Evolutionary conservation across 2,797 vertebrate species (phyloP), one percentile per base, ranked within the genome.

Genomic region (Potorous gilbertii): DNA sequence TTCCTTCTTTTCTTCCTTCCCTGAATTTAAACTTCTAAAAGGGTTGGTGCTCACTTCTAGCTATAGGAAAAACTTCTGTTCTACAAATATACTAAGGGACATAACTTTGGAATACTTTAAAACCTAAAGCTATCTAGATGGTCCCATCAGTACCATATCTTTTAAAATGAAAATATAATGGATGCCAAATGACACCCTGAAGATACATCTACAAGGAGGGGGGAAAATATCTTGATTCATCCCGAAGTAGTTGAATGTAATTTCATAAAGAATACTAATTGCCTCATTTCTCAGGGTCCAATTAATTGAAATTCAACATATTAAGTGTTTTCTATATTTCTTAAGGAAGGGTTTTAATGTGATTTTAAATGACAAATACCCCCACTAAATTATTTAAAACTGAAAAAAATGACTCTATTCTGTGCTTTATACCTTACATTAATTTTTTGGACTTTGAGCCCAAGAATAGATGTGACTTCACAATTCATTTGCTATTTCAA

Each of bases 401-500:
- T 90, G 8, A 34, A 55, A 90, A 52, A 90, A 18, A 54, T n/a
- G 28, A 95, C 59, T 93, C 54, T 46, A 90, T 90, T 90, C 34
- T 34, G 62, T 50, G 40, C 2, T 87, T 54, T n/a, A 50, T 29
- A 59, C 56, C 18, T 24, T 91, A 54, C 27, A 74, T 1, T 18
- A 92, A 4, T 93, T 96, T 94, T 91, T 92, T 96, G 57, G 97
- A 93, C 91, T 95, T 91, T 96, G 92, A 87, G 74, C 81, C 95
- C 29, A 95, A 94, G 59, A 96, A 34, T 55, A 95, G 56, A 12
- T 96, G 62, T 59, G 12, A n/a, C 9, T 55, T 18, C 50, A 89
- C 92, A 95, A 31, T 55, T 92, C 56, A 90, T 27, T 62, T 92
- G 54, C 5, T 66, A 4, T 56, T 81, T 5, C 56, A 95, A 92